Evolutionary conservation across 2,888 invertebrate species (phyloP), one percentile per base, ranked within the genome.

Genomic region (Hyposoter didymator): DNA sequence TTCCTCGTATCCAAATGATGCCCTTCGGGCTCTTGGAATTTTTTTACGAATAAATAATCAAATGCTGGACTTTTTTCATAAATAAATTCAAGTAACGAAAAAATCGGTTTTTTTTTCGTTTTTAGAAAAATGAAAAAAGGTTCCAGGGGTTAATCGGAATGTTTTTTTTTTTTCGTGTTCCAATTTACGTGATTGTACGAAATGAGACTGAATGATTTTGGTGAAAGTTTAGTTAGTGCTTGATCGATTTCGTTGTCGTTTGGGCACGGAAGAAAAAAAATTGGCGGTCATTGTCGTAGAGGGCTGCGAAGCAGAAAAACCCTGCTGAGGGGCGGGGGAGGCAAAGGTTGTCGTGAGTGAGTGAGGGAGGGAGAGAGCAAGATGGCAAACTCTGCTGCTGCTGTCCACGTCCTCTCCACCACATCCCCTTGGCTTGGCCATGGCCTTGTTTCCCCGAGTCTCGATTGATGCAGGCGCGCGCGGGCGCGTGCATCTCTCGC

Each of bases 371-470:
- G 17, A 19, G 66, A n/a, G 76, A 67, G 49, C 35, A 14, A 28
- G 59, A 8, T 17, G 19, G 45, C n/a, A 64, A 35, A 74, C 59
- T 28, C 19, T 28, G 47, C 39, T 39, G 55, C 12, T 28, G 28
- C 49, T 52, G 22, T 52, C 52, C 22, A 39, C 66, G 32, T 62
- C 73, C 73, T 74, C 73, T 62, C 73, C 73, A 70, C 73, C 74
- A 78, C 67, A 70, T 72, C 62, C 84, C 84, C 74, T 70, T 74
- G 66, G 73, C 49, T 47, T 67, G 82, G 59, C 82, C 84, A 70
- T 85, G 84, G 74, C 84, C 84, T 85, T 82, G 82, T 85, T 85
- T 85, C 78, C 84, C 81, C 67, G 84, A 76, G 75, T 66, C 84
- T 84, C 80, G 80, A 81, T 59, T 78, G 84, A 81, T 78, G 84